Percentiles rank a stretch among this genome's conserved stretches.
These are phyloP conservation scores for Chromis chromis DNA, from an alignment of 2,797 vertebrate species.

Conservation along the genomic window DNA sequence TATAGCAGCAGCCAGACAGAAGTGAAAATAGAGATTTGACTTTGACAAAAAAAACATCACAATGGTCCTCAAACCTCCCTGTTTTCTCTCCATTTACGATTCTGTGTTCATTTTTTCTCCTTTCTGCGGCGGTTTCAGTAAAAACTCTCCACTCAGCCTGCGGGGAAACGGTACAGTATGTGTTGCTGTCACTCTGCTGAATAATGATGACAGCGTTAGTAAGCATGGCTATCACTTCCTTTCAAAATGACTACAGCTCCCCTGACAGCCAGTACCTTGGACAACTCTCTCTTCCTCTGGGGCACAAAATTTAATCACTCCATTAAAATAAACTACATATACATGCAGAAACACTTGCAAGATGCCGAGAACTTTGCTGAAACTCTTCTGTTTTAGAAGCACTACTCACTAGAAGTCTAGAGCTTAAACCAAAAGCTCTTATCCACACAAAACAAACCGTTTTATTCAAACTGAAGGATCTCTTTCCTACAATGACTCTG, in stretches of 20 bases:
- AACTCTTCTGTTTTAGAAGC: not conserved
- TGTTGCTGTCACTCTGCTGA: conserved; percentile 32
- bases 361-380: not conserved
- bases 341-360: not conserved
- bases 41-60: conserved; percentile 41
- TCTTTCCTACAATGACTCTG: conserved; percentile 4
- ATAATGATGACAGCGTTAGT: conserved; percentile 35
- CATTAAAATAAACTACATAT: conserved; percentile 3
- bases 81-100: conserved; percentile 19
- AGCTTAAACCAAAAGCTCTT: conserved; percentile 1
- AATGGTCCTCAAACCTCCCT: conserved; percentile 12
- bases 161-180: conserved; percentile 7
- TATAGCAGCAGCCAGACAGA: conserved; percentile 25
- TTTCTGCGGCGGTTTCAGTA: not conserved
- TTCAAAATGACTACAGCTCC: conserved; percentile 34
- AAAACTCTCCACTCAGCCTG: conserved; percentile 18
- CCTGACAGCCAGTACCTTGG: conserved; percentile 13
- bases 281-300: conserved; percentile 12
- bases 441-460: conserved; percentile 29
- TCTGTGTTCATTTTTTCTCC: conserved; percentile 8
- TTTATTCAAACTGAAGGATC: conserved; percentile 20
- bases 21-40: conserved; percentile 34
- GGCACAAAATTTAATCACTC: not conserved
- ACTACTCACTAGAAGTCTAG: conserved; percentile 29
- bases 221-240: conserved; percentile 25